A percentile compares a stretch with the other conserved stretches of the same genome.
Evolutionary conservation across 2,888 invertebrate species (phyloP).

Genomic region (Machimus atricapillus): DNA sequence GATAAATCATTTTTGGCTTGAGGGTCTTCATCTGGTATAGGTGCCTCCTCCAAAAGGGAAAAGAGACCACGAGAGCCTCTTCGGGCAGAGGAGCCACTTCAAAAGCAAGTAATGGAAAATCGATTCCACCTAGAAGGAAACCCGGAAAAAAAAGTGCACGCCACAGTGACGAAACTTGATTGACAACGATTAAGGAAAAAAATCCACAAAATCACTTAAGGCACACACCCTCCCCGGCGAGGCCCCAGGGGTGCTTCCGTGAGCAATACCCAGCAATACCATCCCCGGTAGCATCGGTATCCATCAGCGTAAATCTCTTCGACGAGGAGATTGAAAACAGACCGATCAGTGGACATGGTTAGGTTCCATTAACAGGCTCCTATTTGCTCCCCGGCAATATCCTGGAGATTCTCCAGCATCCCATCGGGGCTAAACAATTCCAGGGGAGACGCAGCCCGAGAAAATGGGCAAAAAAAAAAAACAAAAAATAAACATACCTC

Average conservation of each 20-base stretch:
- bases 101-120: conserved; percentile 25
- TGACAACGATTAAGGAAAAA: conserved; percentile 26
- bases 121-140: background rate
- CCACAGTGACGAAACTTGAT: conserved; percentile 14
- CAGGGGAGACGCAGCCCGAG: background rate
- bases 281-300: background rate
- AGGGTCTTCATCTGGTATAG: background rate
- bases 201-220: conserved; percentile 28
- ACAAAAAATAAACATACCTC: background rate
- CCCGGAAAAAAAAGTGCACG: background rate
- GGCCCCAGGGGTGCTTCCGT: background rate
- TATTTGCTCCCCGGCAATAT: background rate
- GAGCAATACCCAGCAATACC: background rate
- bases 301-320: background rate
- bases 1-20: conserved; percentile 24
- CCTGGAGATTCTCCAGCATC: background rate
- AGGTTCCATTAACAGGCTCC: background rate
- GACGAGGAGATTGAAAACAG: background rate
- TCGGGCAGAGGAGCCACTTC: background rate
- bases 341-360: background rate
- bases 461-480: background rate
- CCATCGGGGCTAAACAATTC: background rate
- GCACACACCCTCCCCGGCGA: background rate
- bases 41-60: background rate
- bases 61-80: background rate